phyloP scores from a whole-genome alignment of 2,888 invertebrate species.

The Myathropa florea region DNA sequence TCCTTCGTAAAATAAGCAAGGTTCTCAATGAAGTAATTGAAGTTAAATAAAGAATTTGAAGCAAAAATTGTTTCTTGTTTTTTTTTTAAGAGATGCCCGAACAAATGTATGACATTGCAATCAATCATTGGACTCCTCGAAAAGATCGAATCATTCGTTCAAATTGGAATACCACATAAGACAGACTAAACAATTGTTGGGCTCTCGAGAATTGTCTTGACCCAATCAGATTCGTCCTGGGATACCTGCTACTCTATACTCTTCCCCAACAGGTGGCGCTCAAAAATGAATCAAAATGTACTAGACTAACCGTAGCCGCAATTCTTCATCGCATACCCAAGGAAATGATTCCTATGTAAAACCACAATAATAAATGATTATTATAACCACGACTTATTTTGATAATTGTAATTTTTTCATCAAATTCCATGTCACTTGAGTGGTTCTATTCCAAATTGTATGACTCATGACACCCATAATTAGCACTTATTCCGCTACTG shows the following conservation, averaged over 20 bases:
- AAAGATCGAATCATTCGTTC: too few species aligned
- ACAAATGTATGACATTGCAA: too few species aligned
- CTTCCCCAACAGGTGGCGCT: neutral
- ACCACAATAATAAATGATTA: neutral
- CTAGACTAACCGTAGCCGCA: neutral
- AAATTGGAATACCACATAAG: neutral
- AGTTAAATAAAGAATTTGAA: neutral
- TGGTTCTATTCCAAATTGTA: conserved; percentile 23
- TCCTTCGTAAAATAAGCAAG: conserved; percentile 74
- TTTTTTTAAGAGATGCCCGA: too few species aligned
- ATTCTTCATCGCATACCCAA: neutral
- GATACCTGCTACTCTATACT: neutral
- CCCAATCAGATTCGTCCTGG: neutral
- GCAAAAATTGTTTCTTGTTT: neutral
- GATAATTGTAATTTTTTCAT: neutral
- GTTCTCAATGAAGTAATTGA: conserved; percentile 42
- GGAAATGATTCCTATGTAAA: neutral
- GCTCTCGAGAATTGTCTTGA: neutral
- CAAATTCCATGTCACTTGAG: neutral
- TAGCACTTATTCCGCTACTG: conserved; percentile 28
- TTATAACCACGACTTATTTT: neutral
- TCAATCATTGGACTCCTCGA: too few species aligned
- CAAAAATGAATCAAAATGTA: neutral
- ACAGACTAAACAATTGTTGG: neutral
- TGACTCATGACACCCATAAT: conserved; percentile 29